phyloP scores from a whole-genome alignment of 2,797 vertebrate genomes.

The Enteromius argenteus region DNA sequence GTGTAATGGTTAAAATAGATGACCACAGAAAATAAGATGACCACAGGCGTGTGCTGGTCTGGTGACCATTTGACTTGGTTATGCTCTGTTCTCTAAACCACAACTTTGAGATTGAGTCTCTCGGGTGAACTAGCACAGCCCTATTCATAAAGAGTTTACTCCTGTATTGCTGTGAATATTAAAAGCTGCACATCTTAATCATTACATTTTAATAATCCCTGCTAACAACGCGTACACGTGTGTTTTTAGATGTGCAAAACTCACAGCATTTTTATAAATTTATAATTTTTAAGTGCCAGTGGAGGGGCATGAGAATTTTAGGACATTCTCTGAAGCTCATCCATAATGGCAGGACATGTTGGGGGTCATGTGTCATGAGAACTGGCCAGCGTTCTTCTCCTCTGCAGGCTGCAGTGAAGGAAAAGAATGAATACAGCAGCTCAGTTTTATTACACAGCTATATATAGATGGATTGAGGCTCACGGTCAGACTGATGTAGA shows the following conservation, averaged over 20 bases:
- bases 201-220: not conserved
- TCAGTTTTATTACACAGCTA: slow-evolving; percentile 54
- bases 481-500: slow-evolving; percentile 45
- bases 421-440: slow-evolving; percentile 52
- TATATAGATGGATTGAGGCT: slow-evolving; percentile 62
- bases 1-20: not conserved
- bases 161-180: not conserved
- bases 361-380: slow-evolving; percentile 70
- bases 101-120: slow-evolving; percentile 10
- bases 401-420: slow-evolving; percentile 52
- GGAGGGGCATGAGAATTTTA: slow-evolving; percentile 35
- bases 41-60: slow-evolving; percentile 23
- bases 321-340: slow-evolving; percentile 33
- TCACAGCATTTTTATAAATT: not conserved
- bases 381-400: slow-evolving; percentile 56
- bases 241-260: not conserved
- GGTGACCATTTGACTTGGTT: not conserved
- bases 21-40: not conserved
- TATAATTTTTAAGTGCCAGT: not conserved
- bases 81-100: not conserved
- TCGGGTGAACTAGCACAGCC: not conserved
- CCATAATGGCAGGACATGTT: slow-evolving; percentile 63
- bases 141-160: not conserved
- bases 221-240: not conserved
- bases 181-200: not conserved